Evolutionary conservation across 2,113 vertebrate genomes (phyloP), one percentile per base, ranked within the genome.

Genomic region (Bambusicola thoracicus): DNA sequence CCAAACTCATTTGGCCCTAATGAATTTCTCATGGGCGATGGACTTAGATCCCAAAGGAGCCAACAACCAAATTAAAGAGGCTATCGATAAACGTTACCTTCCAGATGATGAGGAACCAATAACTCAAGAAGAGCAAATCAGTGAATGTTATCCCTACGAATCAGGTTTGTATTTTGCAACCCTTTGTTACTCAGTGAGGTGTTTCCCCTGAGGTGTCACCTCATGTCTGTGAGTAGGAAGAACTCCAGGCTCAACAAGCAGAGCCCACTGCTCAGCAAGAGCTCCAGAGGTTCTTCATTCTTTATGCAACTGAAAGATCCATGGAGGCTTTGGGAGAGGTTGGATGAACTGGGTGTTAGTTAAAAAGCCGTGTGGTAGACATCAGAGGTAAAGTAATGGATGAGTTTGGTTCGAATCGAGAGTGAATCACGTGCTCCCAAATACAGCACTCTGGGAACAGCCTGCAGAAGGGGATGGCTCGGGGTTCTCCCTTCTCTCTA

Each of bases 11-110:
- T 96, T 99, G 95, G 99, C 99, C 77, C 97, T 99, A 51, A 99
- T 99, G 99, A 99, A 99, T 97, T 99, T 99, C 97, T 99, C 99
- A 34, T 99, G 99, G 99, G 99, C 99, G 4, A 99, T 99, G 99
- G 99, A 99, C 92, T 97, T 99, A 96, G 99, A 99, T 89, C 99
- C 99, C 77, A 99, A 99, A 98, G 99, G 99, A 97, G 99, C 99
- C 85, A 99, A 99, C 96, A 99, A 99, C 97, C 99, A 99, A 98
- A 99, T 99, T 94, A 99, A 99, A 98, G 99, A 99, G 97, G 99
- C 99, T 96, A 99, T 99, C 61, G 99, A 99, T 75, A 99, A 99
- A 70, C 98, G 99, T 72, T 99, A 99, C 97, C 98, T 99, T 91
- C 99, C 99, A 12, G 99, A 99, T n/a, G 99, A 99, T 18, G 98